These are phyloP conservation scores for Zele albiditarsus DNA, from an alignment of 2,888 invertebrate species.

Conservation along the genomic window DNA sequence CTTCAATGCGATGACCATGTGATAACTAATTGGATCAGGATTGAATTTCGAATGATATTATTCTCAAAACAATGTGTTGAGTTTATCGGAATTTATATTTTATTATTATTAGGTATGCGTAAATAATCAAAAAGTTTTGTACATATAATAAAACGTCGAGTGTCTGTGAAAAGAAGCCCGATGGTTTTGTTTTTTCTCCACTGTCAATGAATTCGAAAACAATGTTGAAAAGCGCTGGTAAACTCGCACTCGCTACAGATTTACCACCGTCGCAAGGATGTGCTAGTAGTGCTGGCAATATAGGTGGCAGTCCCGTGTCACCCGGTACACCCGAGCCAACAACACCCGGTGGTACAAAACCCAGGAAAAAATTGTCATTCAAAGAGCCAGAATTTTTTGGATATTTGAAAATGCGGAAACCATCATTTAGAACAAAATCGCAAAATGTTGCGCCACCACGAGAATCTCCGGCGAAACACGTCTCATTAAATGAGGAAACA, in stretches of 20 bases:
- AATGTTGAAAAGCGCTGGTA: constrained; percentile 56
- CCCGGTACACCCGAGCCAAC: constrained; percentile 70
- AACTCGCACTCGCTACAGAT: constrained; percentile 47
- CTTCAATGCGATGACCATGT: background rate
- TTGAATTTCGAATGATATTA: background rate
- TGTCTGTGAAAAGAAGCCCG: background rate
- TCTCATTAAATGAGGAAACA: constrained; percentile 60
- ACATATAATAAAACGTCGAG: no score
- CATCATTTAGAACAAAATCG: constrained; percentile 50
- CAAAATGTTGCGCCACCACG: constrained; percentile 51
- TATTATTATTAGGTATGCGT: no score
- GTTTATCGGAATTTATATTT: no score
- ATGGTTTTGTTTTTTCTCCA: background rate
- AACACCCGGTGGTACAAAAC: constrained; percentile 71
- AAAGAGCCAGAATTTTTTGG: constrained; percentile 86
- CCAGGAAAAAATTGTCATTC: constrained; percentile 90
- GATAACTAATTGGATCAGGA: background rate
- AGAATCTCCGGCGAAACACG: constrained; percentile 41
- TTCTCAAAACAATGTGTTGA: background rate
- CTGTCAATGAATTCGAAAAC: constrained; percentile 31
- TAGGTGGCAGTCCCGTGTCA: constrained; percentile 67
- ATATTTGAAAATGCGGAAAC: constrained; percentile 67
- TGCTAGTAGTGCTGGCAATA: constrained; percentile 64
- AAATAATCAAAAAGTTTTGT: no score
- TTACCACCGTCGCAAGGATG: constrained; percentile 47